Base-by-base conservation (phyloP, 37 sponge, comb jelly and placozoan genomes). In the Axinella damicornis region DNA sequence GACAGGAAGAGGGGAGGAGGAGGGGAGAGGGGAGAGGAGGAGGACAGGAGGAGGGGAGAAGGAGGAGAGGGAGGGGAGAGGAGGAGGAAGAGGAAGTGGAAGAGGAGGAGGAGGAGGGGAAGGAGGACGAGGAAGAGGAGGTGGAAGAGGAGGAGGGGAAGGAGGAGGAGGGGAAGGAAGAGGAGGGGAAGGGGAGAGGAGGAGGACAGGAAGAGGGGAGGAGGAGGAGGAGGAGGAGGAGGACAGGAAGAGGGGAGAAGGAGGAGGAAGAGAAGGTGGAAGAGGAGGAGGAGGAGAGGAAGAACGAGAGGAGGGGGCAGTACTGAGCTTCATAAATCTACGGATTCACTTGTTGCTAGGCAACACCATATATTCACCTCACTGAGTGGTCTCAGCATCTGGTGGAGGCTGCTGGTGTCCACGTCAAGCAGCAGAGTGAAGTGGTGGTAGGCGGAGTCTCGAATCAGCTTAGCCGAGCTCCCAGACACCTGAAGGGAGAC, bases 401-500 rank as follows among this genome's bases (percentile, higher is more conserved):
- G 22, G 33, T 66, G n/a, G 25, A 95, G 71, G 39, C 68, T 40
- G 0, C n/a, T 2, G 21, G 28, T 69, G 67, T 96, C 76, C 16
- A 75, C 72, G 27, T 86, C 66, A 34, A 96, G 36, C 22, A 96
- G 84, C 9, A 96, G 73, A 32, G 97, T 96, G 73, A 88, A 96
- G 75, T 96, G 97, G 53, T 96, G 97, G 53, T 81, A 93, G 25
- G 92, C 75, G 1, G 61, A 63, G 46, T 79, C 76, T 39, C 78
- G 84, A 14, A 40, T 69, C 34, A 96, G 58, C 38, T 81, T 79
- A 39, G 97, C 77, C 0, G 97, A 91, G 32, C 88, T 88, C 2
- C 97, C 97, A 15, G 97, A 96, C 20, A 96, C 90, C 89, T 96
- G 71, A 32, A 33, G 33, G 2, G 28, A 27, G 4, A 31, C 46